Evolutionary conservation across 2,113 vertebrate genomes (phyloP).

Genomic region (Halcyon senegalensis): DNA sequence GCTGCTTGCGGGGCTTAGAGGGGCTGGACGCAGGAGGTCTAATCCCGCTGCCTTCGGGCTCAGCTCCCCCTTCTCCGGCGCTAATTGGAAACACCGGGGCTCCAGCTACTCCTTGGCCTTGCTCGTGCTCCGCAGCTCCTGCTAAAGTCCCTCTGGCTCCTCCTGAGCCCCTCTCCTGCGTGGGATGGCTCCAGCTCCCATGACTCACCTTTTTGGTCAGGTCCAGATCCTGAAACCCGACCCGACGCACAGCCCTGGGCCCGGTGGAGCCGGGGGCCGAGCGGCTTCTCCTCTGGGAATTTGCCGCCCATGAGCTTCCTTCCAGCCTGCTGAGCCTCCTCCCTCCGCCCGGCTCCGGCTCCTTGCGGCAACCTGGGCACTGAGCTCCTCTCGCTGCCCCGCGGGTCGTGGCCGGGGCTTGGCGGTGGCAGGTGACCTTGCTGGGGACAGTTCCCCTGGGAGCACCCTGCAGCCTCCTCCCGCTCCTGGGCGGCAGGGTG

Average conservation of each 20-base stretch:
- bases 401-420: neutral
- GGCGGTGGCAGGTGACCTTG: neutral
- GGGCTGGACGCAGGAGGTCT: neutral
- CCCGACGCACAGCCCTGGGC: neutral
- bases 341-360: neutral
- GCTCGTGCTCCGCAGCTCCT: neutral
- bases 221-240: neutral
- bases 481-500: neutral
- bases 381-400: neutral
- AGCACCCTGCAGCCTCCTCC: neutral
- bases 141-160: neutral
- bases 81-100: neutral
- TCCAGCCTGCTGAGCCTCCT: neutral
- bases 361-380: neutral
- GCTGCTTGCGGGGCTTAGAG: neutral
- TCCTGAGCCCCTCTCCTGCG: neutral
- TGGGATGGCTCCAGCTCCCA: neutral
- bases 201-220: neutral
- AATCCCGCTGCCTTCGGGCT: neutral
- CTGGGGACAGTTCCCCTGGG: neutral
- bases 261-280: neutral
- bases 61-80: neutral
- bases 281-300: neutral
- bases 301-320: neutral
- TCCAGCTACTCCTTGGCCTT: neutral